Conservation (phyloP, 2,113 vertebrate genomes). For the Tyrannus savana region DNA sequence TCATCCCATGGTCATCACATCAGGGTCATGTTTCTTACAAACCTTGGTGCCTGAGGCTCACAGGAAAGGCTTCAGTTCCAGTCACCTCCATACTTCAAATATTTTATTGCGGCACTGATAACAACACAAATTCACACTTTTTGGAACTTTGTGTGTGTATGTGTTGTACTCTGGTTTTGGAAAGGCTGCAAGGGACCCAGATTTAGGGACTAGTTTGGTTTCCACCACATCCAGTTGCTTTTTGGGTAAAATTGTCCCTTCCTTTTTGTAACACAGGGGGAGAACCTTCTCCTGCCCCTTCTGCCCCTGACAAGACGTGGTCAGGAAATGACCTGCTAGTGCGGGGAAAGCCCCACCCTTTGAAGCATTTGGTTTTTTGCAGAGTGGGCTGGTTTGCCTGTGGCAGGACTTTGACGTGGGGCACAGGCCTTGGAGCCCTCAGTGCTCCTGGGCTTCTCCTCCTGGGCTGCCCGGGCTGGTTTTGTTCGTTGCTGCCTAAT, state of each 20-base stretch:
- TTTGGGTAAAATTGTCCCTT: background rate
- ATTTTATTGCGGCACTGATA: background rate
- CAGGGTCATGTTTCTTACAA: background rate
- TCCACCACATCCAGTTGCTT: background rate
- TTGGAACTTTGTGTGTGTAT: rapidly evolving
- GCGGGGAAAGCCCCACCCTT: background rate
- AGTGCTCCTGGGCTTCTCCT: background rate
- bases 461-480: background rate
- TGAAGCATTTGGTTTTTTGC: background rate
- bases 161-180: background rate
- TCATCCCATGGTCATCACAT: background rate
- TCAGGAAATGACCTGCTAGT: background rate
- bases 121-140: background rate
- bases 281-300: background rate
- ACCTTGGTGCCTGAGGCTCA: background rate
- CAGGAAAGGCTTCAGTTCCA: background rate
- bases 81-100: background rate
- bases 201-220: background rate
- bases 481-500: background rate
- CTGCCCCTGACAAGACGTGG: background rate
- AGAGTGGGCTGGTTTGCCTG: background rate
- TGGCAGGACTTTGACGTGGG: background rate
- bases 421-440: background rate
- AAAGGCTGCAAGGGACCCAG: rapidly evolving
- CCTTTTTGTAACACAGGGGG: rapidly evolving